Evolutionary conservation across 1,140 invertebrate genomes (phyloP), one percentile per base, ranked within the genome.

Genomic region (Drosophila truncata): DNA sequence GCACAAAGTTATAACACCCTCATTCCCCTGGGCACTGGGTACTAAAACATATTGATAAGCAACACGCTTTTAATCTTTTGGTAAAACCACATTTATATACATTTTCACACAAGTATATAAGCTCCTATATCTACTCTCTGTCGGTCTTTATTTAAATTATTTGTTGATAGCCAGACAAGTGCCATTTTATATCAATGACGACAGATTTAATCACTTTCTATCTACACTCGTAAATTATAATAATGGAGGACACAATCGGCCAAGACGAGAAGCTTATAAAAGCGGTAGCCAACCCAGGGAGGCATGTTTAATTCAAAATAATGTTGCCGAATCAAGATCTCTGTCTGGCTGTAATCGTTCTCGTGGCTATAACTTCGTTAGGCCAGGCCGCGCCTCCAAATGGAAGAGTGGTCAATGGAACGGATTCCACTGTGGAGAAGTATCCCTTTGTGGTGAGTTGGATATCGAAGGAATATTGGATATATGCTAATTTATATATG

Each of bases 371-470:
- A 1, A 35, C 23, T 16, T 25, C 29, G 3, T n/a, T 47, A 0
- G 23, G 49, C 13, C 54, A 46, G 18, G 82, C 74, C 6, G 62
- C 69, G 6, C 72, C 81, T 1, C 59, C 77, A 0, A 62, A 54
- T 9, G 73, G 52, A 5, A 84, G 91, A 3, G 81, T 92, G 6
- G 88, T 92, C 7, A 92, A 92, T 59, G 91, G 91, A 10, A 91
- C 91, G 2, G 60, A 77, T 18, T 63, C 88, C 6, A 49, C 18
- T 2, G 69, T 92, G 10, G 52, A 60, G 9, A 47, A 66, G 7
- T 92, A 81, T 82, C 91, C 91, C 2, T 92, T 81, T 70, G 64
- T 91, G 67, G 91, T 92, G 31, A 70, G 73, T 31, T 14, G 1
- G 18, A 47, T 59, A 23, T 61, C 6, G 7, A 14, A 25, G 14